A percentile compares a stretch with the other conserved stretches of the same genome.
These are phyloP conservation scores for Dyspetes luteomarginatus DNA, from an alignment of 2,888 invertebrate species.

Conservation along the genomic window DNA sequence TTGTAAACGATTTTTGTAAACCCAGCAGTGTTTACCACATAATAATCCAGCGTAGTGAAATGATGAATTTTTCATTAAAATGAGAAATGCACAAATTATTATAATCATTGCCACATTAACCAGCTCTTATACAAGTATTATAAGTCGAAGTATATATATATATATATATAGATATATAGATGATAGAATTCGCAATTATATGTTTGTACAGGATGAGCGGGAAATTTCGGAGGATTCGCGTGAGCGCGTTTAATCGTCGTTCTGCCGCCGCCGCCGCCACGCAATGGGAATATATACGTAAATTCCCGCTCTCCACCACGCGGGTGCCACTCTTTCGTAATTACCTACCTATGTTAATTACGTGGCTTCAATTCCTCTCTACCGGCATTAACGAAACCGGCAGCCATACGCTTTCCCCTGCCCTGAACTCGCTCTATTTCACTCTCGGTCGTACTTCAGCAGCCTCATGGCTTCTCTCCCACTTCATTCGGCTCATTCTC, in stretches of 20 bases:
- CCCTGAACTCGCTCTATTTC: background rate
- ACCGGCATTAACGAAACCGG: slow-evolving; percentile 44
- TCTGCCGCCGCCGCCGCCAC: slow-evolving; percentile 7
- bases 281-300: slow-evolving; percentile 39
- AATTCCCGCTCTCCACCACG: slow-evolving; percentile 58
- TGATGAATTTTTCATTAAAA: no score
- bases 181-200: slow-evolving; percentile 48
- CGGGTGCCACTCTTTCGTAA: slow-evolving; percentile 71
- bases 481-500: slow-evolving; percentile 56
- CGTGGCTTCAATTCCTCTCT: slow-evolving; percentile 69
- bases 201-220: slow-evolving; percentile 2
- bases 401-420: slow-evolving; percentile 22
- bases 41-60: slow-evolving; percentile 3
- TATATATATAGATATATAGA: background rate
- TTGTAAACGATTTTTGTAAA: no score
- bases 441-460: slow-evolving; percentile 33
- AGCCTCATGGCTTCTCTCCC: slow-evolving; percentile 37
- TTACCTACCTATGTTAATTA: slow-evolving; percentile 76
- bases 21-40: no score
- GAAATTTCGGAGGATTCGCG: slow-evolving; percentile 52
- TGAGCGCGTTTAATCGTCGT: slow-evolving; percentile 61
- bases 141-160: background rate
- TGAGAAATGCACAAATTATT: no score
- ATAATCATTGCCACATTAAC: no score
- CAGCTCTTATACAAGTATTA: background rate